Base-by-base conservation (phyloP, 2,113 vertebrate genomes). In the Brachirus orientalis region DNA sequence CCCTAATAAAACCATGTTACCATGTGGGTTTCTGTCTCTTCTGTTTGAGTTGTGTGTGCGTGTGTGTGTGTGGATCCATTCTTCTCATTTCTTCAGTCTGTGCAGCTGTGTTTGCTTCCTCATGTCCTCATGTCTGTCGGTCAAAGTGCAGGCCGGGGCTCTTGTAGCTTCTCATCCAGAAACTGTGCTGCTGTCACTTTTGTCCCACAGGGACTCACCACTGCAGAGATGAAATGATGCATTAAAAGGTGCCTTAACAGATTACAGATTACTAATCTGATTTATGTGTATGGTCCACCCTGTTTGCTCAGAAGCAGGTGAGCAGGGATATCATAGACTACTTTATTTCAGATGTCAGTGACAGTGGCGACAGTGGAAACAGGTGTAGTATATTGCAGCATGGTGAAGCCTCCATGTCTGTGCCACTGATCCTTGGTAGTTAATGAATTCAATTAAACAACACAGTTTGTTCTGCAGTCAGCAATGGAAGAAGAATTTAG, bases 251-350 rank as follows among this genome's bases (percentile, higher is more conserved):
- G n/a, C 38, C 62, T 76, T 46, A 54, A 44, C 63, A 65, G 63
- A 62, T n/a, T n/a, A 68, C 65, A 65, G 73, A 82, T 76, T 77
- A 59, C 79, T 79, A 69, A 77, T 79, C 57, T 57, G 55, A 79
- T 84, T 84, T 63, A 69, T 59, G 50, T 82, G 70, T 80, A 77
- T 75, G 71, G 59, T 61, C 72, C 46, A 19, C 11, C 28, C 36
- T 10, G 40, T 72, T 65, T 53, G 28, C 40, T n/a, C 5, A 36
- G 65, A 50, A 72, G 71, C 74, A 81, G 79, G 83, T 85, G 75
- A 3, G 63, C 59, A 63, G 75, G 48, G 67, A 56, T 67, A 63
- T 65, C 60, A 72, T 28, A 28, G 28, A 4, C 18, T 28, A 14
- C 55, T 79, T 52, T 73, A 63, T 63, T 45, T 44, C 59, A 54